Base-by-base conservation (phyloP, 2,888 invertebrate species). In the Dolomedes plantarius region DNA sequence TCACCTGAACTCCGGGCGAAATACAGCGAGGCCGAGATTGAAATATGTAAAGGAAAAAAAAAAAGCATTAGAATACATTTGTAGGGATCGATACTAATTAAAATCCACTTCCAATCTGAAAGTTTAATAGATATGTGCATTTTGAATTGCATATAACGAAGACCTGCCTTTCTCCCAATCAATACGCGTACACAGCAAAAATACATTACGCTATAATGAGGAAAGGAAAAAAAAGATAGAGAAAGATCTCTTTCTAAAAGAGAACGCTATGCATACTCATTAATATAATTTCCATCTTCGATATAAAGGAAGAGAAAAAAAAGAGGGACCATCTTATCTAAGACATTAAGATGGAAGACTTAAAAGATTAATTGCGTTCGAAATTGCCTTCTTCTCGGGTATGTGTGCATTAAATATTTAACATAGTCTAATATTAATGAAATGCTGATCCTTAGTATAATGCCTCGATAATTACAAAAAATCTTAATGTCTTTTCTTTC, bases 311-410 rank as follows among this genome's bases (percentile, higher is more conserved):
- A 29, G 19, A 64, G n/a, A 46, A 41, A 39, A 23, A 16, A 2
- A 16, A 2, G 16, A 6, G 1, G 23, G 56, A 23, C 56, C 56
- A 19, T 56, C 28, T 79, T 80, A 80, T 80, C 80, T 36, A 32
- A 65, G 39, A 50, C 82, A 83, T 83, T 83, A 83, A 76, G 82
- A 76, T 64, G 76, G 50, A 36, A 71, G 71, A 83, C 82, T 83
- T 83, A 67, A 80, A 85, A 85, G 85, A 85, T 85, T 85, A 85
- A 85, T 85, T 85, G 85, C 85, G 65, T 78, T 39, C 41, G 41
- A 85, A 85, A 85, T 85, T 77, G 85, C 77, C 85, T 85, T 50
- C 56, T 31, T 77, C 29, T 39, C 50, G 23, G 71, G 11, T 77
- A 50, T 65, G 71, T 64, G 31, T 27, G 41, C 76, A 76, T 83